Percentiles rank a stretch among this genome's conserved stretches.
Evolutionary conservation across 2,797 vertebrate genomes (phyloP).

Genomic region (Ctenochaetus hawaiiensis): DNA sequence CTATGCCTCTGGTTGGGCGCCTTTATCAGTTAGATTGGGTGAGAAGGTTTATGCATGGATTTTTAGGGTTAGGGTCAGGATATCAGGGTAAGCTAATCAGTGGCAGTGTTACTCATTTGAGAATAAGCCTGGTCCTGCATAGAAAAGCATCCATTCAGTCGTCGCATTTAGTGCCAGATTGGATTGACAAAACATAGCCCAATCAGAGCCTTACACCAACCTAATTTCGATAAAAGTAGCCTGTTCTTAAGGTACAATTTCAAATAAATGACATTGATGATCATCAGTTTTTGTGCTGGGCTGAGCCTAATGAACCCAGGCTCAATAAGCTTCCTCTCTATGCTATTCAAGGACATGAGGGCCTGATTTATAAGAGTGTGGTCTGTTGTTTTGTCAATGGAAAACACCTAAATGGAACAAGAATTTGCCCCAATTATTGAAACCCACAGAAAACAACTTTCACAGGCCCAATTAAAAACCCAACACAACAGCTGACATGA

Average conservation of each 20-base stretch:
- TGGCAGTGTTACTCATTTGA: too few species aligned
- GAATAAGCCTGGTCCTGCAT: too few species aligned
- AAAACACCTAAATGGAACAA: neutral
- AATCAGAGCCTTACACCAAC: neutral
- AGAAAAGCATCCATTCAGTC: too few species aligned
- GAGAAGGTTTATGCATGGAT: too few species aligned
- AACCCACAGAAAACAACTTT: neutral
- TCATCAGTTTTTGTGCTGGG: neutral
- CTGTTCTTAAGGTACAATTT: neutral
- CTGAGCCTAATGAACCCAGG: constrained; percentile 6
- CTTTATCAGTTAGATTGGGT: too few species aligned
- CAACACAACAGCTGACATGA: neutral
- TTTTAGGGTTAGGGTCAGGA: too few species aligned
- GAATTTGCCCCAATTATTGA: neutral
- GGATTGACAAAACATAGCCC: neutral
- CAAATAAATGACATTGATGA: neutral
- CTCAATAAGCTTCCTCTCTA: neutral
- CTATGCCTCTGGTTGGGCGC: too few species aligned
- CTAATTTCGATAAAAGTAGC: neutral
- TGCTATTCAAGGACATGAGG: neutral
- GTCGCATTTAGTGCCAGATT: neutral
- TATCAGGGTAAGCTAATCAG: too few species aligned
- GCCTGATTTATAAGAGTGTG: neutral
- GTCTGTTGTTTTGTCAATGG: neutral
- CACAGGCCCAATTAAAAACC: neutral